These are phyloP conservation scores for Cataglyphis albicans DNA, from an alignment of 2,888 invertebrate species.

Conservation along the genomic window DNA sequence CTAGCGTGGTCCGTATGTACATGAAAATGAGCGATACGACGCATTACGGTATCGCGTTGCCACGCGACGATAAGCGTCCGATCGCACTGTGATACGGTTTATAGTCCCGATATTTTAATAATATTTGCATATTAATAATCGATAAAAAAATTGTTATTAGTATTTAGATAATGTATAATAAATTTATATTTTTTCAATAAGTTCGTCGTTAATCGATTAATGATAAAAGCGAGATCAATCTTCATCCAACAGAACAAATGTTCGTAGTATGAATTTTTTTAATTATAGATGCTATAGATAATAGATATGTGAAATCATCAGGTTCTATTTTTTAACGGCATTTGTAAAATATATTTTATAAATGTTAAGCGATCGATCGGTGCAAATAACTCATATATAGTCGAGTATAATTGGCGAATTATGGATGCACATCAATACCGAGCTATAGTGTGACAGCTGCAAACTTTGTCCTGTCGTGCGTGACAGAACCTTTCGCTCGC, in stretches of 20 bases:
- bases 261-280: neutral
- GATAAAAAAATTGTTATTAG: too few relatives aligned
- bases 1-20: conserved; percentile 73
- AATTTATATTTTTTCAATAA: neutral
- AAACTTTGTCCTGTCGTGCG: conserved; percentile 2
- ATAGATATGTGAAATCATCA: neutral
- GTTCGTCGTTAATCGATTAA: neutral
- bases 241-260: neutral
- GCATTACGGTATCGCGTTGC: conserved; percentile 34
- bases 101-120: neutral
- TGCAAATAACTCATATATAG: conserved; percentile 69
- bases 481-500: conserved; percentile 29
- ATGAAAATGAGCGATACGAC: conserved; percentile 67
- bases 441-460: conserved; percentile 38
- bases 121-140: too few relatives aligned
- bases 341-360: conserved; percentile 12
- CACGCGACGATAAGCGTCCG: conserved; percentile 45
- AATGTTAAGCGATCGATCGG: conserved; percentile 26
- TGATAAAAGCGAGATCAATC: neutral
- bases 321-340: neutral
- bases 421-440: conserved; percentile 59
- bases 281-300: neutral
- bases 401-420: conserved; percentile 74
- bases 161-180: too few relatives aligned
- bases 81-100: neutral